Evolutionary conservation across 2,113 vertebrate species (phyloP), one percentile per base, ranked within the genome.

Genomic region (Tyto alba): DNA sequence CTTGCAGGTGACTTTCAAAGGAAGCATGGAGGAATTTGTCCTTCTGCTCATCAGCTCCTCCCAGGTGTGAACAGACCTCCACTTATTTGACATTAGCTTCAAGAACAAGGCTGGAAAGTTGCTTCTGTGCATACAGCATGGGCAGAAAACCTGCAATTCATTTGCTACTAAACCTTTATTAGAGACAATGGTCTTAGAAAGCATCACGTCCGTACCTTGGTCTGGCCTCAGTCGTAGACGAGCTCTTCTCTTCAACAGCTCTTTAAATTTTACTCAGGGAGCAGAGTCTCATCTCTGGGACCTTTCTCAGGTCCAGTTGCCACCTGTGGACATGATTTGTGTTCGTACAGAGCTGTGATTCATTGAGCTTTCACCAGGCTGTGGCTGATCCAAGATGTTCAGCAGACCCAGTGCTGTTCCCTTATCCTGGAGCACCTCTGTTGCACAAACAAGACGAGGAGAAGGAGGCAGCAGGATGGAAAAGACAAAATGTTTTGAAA

Each of bases 271-370:
- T n/a, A n/a, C 26, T 64, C 36, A n/a, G 30, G 30, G 73, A 84
- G 64, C 53, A 64, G 19, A 34, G 36, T 48, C 25, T 22, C 40
- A 15, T 5, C 68, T 64, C 80, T 73, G 45, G 40, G 45, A 32
- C 34, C 13, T 67, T 57, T 29, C 30, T 41, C 53, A 55, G 43
- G 30, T 36, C 59, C 30, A 11, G 27, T 32, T 38, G 38, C 91
- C 71, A 41, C 29, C 16, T 20, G 30, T 48, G 53, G 66, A 41
- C 0, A 0, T 0, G 7, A 45, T 40, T 41, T 7, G 0, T 43
- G 23, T 1, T 14, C 77, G 40, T 27, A 30, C 25, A 41, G 88
- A 72, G 67, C 81, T 34, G 62, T 0, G 7, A 57, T 27, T 71
- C 63, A 17, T 16, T 18, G 63, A 0, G 4, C 30, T 30, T 47